These are phyloP conservation scores for Pollenia griseotomentosa DNA, from an alignment of 2,888 invertebrate genomes.

Conservation along the genomic window DNA sequence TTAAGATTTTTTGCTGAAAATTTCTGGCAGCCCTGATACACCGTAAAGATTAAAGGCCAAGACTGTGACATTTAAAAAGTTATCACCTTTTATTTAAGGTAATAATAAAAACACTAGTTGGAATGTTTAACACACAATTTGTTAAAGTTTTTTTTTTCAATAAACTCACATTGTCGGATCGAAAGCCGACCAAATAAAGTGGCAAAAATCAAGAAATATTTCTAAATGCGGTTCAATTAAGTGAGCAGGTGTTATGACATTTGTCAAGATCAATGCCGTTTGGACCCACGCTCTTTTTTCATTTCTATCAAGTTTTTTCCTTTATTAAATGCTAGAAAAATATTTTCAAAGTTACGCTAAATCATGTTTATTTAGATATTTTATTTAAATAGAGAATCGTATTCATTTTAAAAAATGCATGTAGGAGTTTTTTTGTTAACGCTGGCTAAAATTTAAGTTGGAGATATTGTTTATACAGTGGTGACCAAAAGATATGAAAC, in stretches of 20 bases:
- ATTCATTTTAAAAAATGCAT: neutral
- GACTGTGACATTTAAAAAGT: neutral
- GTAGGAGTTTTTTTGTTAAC: constrained; percentile 7
- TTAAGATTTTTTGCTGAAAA: too few species aligned
- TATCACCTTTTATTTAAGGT: constrained; percentile 23
- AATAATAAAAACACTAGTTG: constrained; percentile 2
- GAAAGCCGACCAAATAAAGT: neutral
- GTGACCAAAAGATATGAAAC: too few species aligned
- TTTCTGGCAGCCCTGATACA: too few species aligned
- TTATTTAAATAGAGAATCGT: neutral
- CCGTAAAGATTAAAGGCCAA: too few species aligned
- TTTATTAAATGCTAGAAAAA: constrained; percentile 14
- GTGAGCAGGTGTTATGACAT: constrained; percentile 62
- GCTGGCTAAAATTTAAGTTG: neutral
- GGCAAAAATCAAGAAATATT: neutral
- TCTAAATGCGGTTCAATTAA: constrained; percentile 2
- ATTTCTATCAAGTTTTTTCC: neutral
- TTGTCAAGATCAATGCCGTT: constrained; percentile 71
- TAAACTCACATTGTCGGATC: constrained; percentile 6
- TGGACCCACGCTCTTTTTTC: constrained; percentile 62
- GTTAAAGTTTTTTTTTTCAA: neutral
- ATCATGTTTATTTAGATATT: constrained; percentile 9
- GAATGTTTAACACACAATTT: constrained; percentile 21
- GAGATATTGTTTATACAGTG: neutral
- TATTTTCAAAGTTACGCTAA: constrained; percentile 1